Base-by-base conservation (phyloP, 1,140 invertebrate genomes). In the Trialeurodes vaporariorum region DNA sequence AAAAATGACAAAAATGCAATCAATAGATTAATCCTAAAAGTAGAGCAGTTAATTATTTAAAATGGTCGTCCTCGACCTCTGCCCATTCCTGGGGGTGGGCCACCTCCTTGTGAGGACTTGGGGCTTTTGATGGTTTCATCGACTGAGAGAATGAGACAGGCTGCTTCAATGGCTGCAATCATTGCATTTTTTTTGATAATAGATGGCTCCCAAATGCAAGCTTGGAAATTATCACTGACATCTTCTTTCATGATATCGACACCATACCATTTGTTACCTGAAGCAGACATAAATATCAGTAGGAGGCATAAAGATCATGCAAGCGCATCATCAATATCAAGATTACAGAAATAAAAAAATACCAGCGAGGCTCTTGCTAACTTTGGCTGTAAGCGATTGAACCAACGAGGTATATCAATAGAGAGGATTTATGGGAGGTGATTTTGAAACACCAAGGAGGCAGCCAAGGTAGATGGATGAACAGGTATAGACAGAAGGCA, bases 91-190 rank as follows among this genome's bases (percentile, higher is more conserved):
- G 70, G 71, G 17, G 5, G 5, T 62, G 72, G 73, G 9, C 72
- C 74, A 21, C 61, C 68, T 49, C 67, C 27, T 71, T 75, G 77
- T 17, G 78, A 80, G 58, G 87, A 85, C 74, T 87, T 90, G 2
- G 93, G 90, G 76, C 90, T 96, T 78, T 95, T 96, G 71, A 99
- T 96, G 0, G 96, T 99, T 79, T 99, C 96, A 77, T 99, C 98
- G 1, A 99, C 93, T 0, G 95, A 98, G 0, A 99, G 81, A 73
- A 99, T 93, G 34, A 97, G 83, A 78, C 93, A 96, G 25, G 95
- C 90, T 2, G 97, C 97, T 81, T 99, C 98, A 61, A 89, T 88
- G 1, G 97, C 98, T 40, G 97, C 94, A 17, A 90, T 95, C 58
- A 99, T 80, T 1, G 97, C 96, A 79, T 99, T 99, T 27, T 94